Evolutionary conservation across 2,113 vertebrate species (phyloP).

Genomic region (Pelvicachromis taeniatus): DNA sequence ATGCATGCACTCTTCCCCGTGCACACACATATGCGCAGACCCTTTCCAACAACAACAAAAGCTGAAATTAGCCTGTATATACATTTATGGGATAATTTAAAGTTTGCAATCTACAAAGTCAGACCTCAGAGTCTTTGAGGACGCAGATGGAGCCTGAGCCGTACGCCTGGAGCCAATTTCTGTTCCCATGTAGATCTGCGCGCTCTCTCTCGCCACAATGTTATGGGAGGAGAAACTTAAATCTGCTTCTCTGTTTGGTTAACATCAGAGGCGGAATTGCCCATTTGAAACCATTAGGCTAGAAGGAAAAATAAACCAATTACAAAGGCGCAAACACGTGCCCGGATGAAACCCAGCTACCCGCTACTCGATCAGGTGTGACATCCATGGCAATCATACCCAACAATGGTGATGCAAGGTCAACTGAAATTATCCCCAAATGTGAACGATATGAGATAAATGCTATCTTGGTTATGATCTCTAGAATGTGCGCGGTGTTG

Average conservation of each 20-base stretch:
- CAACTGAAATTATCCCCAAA: background rate
- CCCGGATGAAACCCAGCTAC: background rate
- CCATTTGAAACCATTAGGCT: conserved; percentile 30
- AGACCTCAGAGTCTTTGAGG: conserved; percentile 66
- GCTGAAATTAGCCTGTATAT: conserved; percentile 43
- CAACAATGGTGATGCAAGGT: background rate
- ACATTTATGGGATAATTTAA: conserved; percentile 65
- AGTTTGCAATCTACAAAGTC: conserved; percentile 66
- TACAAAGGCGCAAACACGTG: background rate
- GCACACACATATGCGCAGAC: background rate
- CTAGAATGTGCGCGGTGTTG: background rate
- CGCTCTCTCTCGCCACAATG: conserved; percentile 43
- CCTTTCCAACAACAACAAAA: conserved; percentile 13
- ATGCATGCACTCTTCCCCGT: background rate
- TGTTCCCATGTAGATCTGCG: conserved; percentile 36
- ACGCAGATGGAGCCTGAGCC: conserved; percentile 51
- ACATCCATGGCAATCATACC: background rate
- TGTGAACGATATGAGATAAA: background rate
- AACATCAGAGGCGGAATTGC: conserved; percentile 25
- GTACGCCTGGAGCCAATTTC: conserved; percentile 60
- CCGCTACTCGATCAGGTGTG: background rate
- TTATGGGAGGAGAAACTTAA: conserved; percentile 49
- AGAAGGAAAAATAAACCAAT: conserved; percentile 45
- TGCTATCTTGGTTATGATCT: background rate
- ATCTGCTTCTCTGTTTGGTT: conserved; percentile 48